phyloP scores from a whole-genome alignment of 2,797 vertebrate genomes.

The Gadopsis marmoratus region DNA sequence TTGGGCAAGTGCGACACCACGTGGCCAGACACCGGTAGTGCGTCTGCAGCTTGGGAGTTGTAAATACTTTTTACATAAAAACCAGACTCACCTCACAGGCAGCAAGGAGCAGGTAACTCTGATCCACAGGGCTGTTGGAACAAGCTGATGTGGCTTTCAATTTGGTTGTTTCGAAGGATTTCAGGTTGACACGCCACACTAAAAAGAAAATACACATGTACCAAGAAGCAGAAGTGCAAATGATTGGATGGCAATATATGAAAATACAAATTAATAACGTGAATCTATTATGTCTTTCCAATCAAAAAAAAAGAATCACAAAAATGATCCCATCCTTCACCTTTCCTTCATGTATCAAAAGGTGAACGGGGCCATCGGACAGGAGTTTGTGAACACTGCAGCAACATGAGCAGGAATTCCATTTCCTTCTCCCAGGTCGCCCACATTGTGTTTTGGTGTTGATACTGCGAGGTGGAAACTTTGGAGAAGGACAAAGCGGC shows the following conservation, averaged over 20 bases:
- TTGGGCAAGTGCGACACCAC: constrained; percentile 70
- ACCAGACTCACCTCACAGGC: not conserved
- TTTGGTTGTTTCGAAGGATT: not conserved
- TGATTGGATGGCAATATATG: not conserved
- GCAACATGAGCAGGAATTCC: constrained; percentile 88
- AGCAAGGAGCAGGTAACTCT: not conserved
- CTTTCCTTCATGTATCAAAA: constrained; percentile 27
- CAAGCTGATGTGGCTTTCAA: not conserved
- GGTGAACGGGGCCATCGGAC: constrained; percentile 55
- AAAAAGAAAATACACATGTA: not conserved
- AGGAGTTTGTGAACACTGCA: constrained; percentile 79
- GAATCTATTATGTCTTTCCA: not conserved
- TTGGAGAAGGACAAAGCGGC: constrained; percentile 76
- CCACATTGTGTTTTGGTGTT: constrained; percentile 86
- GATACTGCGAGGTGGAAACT: constrained; percentile 85
- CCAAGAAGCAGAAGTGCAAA: not conserved
- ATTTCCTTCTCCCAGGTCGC: constrained; percentile 71
- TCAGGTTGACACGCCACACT: not conserved
- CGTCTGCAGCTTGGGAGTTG: not conserved
- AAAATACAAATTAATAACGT: not conserved
- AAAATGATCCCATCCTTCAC: constrained; percentile 32
- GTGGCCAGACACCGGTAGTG: constrained; percentile 45
- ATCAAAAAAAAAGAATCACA: not conserved
- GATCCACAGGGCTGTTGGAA: too few relatives aligned
- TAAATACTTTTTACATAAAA: not conserved